Evolutionary conservation across 2,113 vertebrate genomes (phyloP).

Genomic region (Saguinus midas): DNA sequence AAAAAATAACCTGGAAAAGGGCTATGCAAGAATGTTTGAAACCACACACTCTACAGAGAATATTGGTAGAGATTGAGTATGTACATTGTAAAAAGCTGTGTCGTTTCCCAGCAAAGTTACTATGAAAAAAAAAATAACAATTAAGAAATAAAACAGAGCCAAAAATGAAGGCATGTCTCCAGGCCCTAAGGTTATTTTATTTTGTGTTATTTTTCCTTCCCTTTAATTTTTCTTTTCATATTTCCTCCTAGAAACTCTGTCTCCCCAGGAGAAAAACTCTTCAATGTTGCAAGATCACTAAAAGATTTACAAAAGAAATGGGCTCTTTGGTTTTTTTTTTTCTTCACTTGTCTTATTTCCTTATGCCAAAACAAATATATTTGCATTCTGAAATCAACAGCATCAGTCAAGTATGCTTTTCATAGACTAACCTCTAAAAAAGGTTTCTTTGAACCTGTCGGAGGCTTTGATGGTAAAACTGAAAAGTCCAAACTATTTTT

Average conservation of each 20-base stretch:
- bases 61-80: slow-evolving; percentile 33
- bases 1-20: slow-evolving; percentile 24
- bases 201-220: background rate
- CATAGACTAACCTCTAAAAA: background rate
- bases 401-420: background rate
- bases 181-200: background rate
- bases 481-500: background rate
- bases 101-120: slow-evolving; percentile 51
- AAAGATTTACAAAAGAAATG: slow-evolving; percentile 48
- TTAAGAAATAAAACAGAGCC: slow-evolving; percentile 48
- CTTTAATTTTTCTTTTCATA: slow-evolving; percentile 25
- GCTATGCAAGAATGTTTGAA: background rate
- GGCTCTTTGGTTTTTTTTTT: slow-evolving; percentile 32
- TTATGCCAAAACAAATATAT: slow-evolving; percentile 45
- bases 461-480: background rate
- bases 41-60: background rate
- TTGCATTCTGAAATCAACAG: slow-evolving; percentile 45
- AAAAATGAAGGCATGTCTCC: slow-evolving; percentile 9
- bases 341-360: slow-evolving; percentile 44
- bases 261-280: slow-evolving; percentile 17
- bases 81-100: background rate
- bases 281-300: slow-evolving; percentile 12
- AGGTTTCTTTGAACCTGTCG: background rate
- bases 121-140: slow-evolving; percentile 45
- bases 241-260: background rate